Evolutionary conservation across 2,888 invertebrate genomes (phyloP), one percentile per base, ranked within the genome.

Genomic region (Lamproptera curius): DNA sequence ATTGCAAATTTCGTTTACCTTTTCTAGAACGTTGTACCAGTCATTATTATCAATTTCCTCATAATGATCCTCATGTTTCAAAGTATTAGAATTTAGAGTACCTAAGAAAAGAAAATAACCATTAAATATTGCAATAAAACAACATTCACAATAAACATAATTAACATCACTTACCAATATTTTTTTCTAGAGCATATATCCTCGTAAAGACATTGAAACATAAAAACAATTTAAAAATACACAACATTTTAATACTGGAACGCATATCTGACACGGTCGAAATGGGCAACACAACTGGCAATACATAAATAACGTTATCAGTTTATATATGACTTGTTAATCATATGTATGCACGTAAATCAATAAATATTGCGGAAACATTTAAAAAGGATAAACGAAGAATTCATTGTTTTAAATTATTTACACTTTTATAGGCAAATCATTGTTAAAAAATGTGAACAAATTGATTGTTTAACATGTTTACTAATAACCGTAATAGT

Each of bases 91-190:
- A 15, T 13, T 20, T 6, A 41, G 9, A 20, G 17, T 40, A 16
- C 31, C 44, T 50, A 44, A 9, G 20, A 36, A 41, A 1, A 20
- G 6, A 5, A 20, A 6, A 3, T 3, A 5, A 20, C 20, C n/a
- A n/a, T n/a, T n/a, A n/a, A n/a, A n/a, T 42, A 9, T 13, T 10
- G 6, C 23, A 1, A 5, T 34, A 14, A 17, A 34, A 17, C 16
- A 9, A 23, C 5, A 10, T 15, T 23, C 20, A 35, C 14, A 14
- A 15, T 16, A 1, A 17, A 4, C 4, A 15, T 13, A n/a, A 31
- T 16, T 8, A 36, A 20, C 15, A 10, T 15, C 6, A 44, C 49
- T 50, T 31, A 50, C 49, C 31, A 33, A 37, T 31, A 31, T 36
- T 13, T 1, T 36, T 10, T 14, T 36, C 16, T 1, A 5, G 14